Base-by-base conservation (phyloP, 2,113 vertebrate species). In the Sylvilagus bachmani region DNA sequence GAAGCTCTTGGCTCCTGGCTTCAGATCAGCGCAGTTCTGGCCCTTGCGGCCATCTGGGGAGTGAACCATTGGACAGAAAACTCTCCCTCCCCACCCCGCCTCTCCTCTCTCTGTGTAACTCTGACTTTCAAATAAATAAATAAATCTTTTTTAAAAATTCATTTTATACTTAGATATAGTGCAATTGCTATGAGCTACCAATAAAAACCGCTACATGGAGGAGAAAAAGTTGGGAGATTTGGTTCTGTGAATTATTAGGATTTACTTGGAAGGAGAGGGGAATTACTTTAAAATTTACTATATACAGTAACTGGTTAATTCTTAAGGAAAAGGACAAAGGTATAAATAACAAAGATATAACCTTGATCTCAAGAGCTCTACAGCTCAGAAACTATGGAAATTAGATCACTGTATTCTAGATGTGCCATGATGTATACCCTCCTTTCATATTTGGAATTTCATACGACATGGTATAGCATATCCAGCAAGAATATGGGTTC, bases 271-370 rank as follows among this genome's bases (percentile, higher is more conserved):
- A 6, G 49, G 14, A 8, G 7, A 9, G 19, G 10, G 67, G 49
- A 84, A 12, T 33, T 79, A 2, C 44, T 44, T 44, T 44, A 44
- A 44, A 44, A 44, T 44, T 44, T 74, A n/a, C 53, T n/a, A 51
- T 77, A 10, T 80, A 14, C 86, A 80, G 36, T 69, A 33, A 5
- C 78, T 13, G 49, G 44, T 79, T 91, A 44, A 67, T 89, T 86
- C 36, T 86, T 95, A 92, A 86, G 64, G 55, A 75, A 91, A 85
- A 71, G 49, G 27, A 75, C n/a, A 74, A 49, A 90, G 44, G 53
- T 77, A 79, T 81, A 75, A n/a, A n/a, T 89, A 38, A 69, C 79
- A 93, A 33, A 67, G 27, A 75, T 29, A 51, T 11, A 73, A 44
- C 44, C 44, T 44, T 44, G 7, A 44, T 44, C 44, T 44, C 44